Base-by-base conservation (phyloP, 23 tunicate species). In the Diplosoma virens region DNA sequence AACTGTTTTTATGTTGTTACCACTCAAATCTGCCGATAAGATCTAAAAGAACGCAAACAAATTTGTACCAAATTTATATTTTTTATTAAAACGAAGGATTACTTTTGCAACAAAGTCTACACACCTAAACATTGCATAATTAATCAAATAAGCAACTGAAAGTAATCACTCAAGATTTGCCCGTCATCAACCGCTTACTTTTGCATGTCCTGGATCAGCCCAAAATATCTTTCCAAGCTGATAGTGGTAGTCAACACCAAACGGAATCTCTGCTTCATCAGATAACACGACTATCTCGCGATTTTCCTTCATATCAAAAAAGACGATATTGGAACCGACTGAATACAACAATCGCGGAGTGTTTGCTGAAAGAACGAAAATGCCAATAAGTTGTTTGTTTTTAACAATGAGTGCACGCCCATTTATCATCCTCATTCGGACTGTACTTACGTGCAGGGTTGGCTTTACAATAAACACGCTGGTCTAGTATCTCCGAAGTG, bases 221-320 rank as follows among this genome's bases (percentile, higher is more conserved):
- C 95, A 87, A 66, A 81, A 82, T 37, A 87, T 37, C 37, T 32
- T 75, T 65, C 87, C 87, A 30, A 66, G 45, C 27, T 67, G 25
- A 50, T 81, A 87, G 67, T 87, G 95, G 50, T 87, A 87, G 48
- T 87, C 95, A 14, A 87, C 82, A n/a, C 86, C 95, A n/a, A 58
- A 33, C 22, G 95, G 95, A 34, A 64, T 33, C 20, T 71, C 75
- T 29, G 33, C 66, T 3, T 25, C 78, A 29, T 72, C 78, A 16
- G 80, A 29, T 25, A 87, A 79, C 20, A 66, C 61, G 41, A 81
- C 47, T 28, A 67, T 74, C 27, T 83, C 73, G 23, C 67, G 34
- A 53, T 64, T 66, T 35, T 56, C 52, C 28, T 45, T 41, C 11
- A 69, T 37, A 54, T 87, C 66, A 54, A 41, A 71, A 30, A 72